Base-by-base conservation (phyloP, 2,888 invertebrate genomes). In the Acleris cristana region DNA sequence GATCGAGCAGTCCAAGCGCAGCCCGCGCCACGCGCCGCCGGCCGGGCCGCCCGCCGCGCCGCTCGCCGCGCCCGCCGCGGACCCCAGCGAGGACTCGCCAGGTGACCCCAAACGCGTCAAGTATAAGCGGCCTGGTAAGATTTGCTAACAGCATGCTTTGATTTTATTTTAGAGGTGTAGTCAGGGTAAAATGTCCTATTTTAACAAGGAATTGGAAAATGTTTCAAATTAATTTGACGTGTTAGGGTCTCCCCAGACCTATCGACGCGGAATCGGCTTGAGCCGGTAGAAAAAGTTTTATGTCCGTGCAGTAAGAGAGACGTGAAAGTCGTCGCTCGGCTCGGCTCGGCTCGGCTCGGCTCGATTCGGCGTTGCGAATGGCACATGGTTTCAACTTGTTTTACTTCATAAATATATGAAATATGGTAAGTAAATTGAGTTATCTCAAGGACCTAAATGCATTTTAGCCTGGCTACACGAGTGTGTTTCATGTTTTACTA, bases 111-210 rank as follows among this genome's bases (percentile, higher is more conserved):
- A 79, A 85, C 90, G 87, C 89, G 87, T 77, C 83, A 83, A 82
- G 79, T 85, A 81, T 85, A 88, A 83, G 74, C 75, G 83, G 80
- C 80, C 86, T 81, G 92, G 92, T 92, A 92, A 92, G 90, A 81
- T 61, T 72, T 77, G 81, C 85, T 92, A 89, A 89, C 88, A 76
- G 92, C 92, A 91, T 90, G 90, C 71, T 66, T 61, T 67, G 65
- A 30, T 8, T 72, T 69, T 75, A 67, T 72, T 60, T 21, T 69
- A 48, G 21, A 8, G 8, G 45, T 48, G 23, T 58, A 30, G 34
- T 10, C 51, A 34, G 48, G 59, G 34, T 49, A 30, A 19, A 18
- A 26, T 19, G 18, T 10, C 8, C 10, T 40, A 23, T 18, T 49
- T 14, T 14, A 1, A 14, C 12, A 44, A 14, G 16, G 8, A 40